These are phyloP conservation scores for Nemapogon koenigi DNA, from an alignment of 2,888 invertebrate species.

Conservation along the genomic window DNA sequence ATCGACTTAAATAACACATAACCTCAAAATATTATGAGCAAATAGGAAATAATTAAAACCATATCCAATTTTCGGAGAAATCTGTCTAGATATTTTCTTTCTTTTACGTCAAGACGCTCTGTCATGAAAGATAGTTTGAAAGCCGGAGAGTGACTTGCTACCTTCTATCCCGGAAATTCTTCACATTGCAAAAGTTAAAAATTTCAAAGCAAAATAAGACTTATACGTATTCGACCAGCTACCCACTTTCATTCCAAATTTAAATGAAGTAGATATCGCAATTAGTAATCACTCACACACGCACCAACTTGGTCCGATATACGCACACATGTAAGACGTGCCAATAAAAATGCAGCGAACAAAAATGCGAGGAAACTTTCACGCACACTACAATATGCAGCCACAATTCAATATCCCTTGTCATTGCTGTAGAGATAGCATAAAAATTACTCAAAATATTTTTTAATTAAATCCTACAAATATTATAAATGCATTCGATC, in stretches of 20 bases:
- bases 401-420: conserved; percentile 61
- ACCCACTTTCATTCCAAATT: conserved; percentile 55
- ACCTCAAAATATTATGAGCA: too few species aligned
- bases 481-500: too few species aligned
- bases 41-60: too few species aligned
- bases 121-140: too few species aligned
- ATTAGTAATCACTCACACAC: conserved; percentile 51
- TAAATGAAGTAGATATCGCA: conserved; percentile 65
- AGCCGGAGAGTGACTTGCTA: too few species aligned
- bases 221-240: not conserved
- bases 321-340: conserved; percentile 14
- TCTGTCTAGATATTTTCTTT: too few species aligned
- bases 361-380: conserved; percentile 55
- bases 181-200: not conserved
- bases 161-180: too few species aligned
- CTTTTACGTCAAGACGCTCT: too few species aligned
- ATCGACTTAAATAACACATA: too few species aligned
- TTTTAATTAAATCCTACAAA: not conserved
- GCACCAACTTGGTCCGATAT: conserved; percentile 20
- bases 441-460: conserved; percentile 12
- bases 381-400: conserved; percentile 32
- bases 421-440: conserved; percentile 51
- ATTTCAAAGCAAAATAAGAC: not conserved
- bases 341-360: conserved; percentile 56
- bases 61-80: too few species aligned